Conservation (phyloP, 2,888 invertebrate species). For the Dichetophora obliterata region DNA sequence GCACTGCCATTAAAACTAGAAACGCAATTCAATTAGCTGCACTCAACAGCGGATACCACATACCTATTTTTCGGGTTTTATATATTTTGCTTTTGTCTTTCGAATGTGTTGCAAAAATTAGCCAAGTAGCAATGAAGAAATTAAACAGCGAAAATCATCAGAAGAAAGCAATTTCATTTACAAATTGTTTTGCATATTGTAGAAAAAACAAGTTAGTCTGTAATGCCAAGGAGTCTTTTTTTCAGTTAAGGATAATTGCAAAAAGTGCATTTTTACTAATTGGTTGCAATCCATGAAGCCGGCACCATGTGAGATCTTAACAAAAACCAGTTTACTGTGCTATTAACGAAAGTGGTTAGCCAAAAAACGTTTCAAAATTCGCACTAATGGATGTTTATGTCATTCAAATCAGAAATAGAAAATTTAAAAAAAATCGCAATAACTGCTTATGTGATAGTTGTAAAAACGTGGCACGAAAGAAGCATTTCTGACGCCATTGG, state of each 20-base stretch:
- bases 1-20: constrained; percentile 54
- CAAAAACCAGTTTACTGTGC: background rate
- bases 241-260: constrained; percentile 20
- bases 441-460: background rate
- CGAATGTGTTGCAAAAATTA: constrained; percentile 39
- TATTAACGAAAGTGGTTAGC: constrained; percentile 23
- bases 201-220: background rate
- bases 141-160: constrained; percentile 39
- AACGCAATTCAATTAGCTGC: constrained; percentile 63
- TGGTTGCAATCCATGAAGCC: background rate
- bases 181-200: constrained; percentile 44
- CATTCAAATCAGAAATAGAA: background rate
- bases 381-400: constrained; percentile 28
- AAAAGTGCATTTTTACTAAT: constrained; percentile 18
- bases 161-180: constrained; percentile 46
- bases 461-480: background rate
- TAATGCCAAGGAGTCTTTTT: background rate
- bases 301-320: background rate
- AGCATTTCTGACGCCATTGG: background rate
- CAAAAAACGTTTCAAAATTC: constrained; percentile 19
- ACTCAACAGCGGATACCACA: constrained; percentile 58
- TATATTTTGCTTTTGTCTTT: constrained; percentile 9
- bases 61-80: background rate
- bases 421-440: constrained; percentile 5
- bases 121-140: constrained; percentile 30